phyloP scores from a whole-genome alignment of 2,797 vertebrate genomes.

The Xenopus petersii region DNA sequence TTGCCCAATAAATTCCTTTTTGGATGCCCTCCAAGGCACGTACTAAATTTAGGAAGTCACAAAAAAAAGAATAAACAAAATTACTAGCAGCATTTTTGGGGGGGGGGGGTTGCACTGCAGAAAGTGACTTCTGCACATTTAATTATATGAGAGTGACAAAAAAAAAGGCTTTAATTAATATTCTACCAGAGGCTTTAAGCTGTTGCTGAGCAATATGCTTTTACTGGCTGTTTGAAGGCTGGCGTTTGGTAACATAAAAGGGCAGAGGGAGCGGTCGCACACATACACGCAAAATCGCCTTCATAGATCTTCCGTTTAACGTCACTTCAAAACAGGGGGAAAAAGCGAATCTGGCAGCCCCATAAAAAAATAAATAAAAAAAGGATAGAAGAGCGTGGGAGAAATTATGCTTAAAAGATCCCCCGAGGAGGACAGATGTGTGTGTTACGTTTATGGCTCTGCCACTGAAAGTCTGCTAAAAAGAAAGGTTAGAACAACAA shows the following conservation, averaged over 20 bases:
- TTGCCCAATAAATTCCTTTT: slow-evolving; percentile 4
- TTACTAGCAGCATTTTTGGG: not conserved
- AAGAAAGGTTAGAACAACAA: not conserved
- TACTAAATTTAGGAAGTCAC: slow-evolving; percentile 20
- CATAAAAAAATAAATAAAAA: not conserved
- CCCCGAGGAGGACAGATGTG: slow-evolving; percentile 32
- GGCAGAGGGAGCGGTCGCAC: not conserved
- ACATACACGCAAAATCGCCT: not conserved
- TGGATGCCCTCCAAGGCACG: slow-evolving; percentile 6
- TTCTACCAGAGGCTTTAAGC: no score
- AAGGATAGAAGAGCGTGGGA: slow-evolving; percentile 31
- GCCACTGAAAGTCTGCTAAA: not conserved
- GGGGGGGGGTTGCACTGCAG: not conserved
- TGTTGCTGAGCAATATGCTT: no score
- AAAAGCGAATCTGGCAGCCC: not conserved
- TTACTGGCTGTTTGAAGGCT: not conserved
- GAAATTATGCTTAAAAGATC: slow-evolving; percentile 5
- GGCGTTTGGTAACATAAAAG: not conserved
- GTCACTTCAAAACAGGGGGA: not conserved
- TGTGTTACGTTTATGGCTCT: not conserved
- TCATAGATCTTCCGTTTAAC: not conserved
- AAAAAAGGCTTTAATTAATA: no score
- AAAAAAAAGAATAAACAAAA: slow-evolving; percentile 16
- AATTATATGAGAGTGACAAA: slow-evolving; percentile 18
- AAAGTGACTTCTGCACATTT: slow-evolving; percentile 17